phyloP scores from a whole-genome alignment of 2,113 vertebrate species.

The Gavia stellata region DNA sequence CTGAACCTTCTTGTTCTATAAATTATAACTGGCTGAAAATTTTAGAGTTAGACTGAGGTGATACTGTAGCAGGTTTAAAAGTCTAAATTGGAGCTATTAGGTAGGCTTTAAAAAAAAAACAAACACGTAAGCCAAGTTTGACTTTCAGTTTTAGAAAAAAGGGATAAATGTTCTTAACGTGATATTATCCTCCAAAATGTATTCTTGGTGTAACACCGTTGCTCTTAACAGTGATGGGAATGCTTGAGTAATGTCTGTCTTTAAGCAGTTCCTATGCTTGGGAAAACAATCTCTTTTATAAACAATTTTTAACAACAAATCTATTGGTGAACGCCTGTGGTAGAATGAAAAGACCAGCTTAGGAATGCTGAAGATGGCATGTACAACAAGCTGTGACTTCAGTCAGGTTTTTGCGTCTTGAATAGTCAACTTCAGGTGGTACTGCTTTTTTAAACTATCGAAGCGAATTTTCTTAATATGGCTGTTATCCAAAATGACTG shows the following conservation, averaged over 20 bases:
- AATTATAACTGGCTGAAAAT: background rate
- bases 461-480: background rate
- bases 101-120: background rate
- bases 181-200: background rate
- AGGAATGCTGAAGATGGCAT: background rate
- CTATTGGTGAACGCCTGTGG: fast-evolving
- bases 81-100: background rate
- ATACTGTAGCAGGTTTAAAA: background rate
- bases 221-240: background rate
- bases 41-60: background rate
- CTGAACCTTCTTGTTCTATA: background rate
- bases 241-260: background rate
- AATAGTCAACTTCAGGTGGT: background rate
- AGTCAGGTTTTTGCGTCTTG: background rate
- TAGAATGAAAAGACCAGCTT: background rate
- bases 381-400: fast-evolving
- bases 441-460: background rate
- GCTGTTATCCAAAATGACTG: background rate
- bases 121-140: background rate
- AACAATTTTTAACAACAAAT: fast-evolving
- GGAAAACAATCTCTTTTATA: background rate
- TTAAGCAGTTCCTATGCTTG: background rate
- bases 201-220: fast-evolving
- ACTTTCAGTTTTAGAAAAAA: background rate
- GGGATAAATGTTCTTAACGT: fast-evolving